Evolutionary conservation across 2,797 vertebrate species (phyloP).

Genomic region (Peromyscus attwateri): DNA sequence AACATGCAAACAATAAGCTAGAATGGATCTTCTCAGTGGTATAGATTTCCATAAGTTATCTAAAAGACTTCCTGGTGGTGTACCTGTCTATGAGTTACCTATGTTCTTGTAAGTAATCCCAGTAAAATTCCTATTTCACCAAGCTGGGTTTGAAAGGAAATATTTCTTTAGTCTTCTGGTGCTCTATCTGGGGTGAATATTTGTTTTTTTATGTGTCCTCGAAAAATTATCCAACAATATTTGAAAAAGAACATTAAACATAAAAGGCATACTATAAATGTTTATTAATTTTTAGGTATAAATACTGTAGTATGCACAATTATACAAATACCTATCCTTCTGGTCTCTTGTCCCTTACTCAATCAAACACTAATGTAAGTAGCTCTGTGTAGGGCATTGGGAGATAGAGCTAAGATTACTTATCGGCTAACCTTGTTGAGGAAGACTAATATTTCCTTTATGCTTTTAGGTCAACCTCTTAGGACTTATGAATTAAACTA

Average conservation of each 20-base stretch:
- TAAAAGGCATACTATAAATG: neutral
- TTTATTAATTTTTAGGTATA: neutral
- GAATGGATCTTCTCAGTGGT: neutral
- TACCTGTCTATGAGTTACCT: neutral
- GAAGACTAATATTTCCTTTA: neutral
- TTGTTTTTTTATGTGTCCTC: neutral
- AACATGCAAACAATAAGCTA: neutral
- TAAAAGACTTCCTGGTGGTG: neutral
- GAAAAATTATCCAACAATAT: neutral
- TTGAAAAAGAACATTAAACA: conserved; percentile 3
- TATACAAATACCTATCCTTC: neutral
- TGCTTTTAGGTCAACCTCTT: neutral
- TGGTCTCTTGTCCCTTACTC: neutral
- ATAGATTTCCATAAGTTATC: neutral
- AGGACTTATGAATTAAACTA: neutral
- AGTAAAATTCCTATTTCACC: neutral
- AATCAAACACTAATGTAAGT: neutral
- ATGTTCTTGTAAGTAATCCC: neutral
- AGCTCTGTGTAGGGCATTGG: neutral
- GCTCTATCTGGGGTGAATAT: neutral
- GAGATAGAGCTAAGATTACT: neutral
- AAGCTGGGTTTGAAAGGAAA: neutral
- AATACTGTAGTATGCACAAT: neutral
- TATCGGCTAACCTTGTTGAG: neutral
- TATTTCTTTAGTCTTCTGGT: neutral